These are phyloP conservation scores for Heliconius eleuchia DNA, from an alignment of 1,140 invertebrate species.

Conservation along the genomic window DNA sequence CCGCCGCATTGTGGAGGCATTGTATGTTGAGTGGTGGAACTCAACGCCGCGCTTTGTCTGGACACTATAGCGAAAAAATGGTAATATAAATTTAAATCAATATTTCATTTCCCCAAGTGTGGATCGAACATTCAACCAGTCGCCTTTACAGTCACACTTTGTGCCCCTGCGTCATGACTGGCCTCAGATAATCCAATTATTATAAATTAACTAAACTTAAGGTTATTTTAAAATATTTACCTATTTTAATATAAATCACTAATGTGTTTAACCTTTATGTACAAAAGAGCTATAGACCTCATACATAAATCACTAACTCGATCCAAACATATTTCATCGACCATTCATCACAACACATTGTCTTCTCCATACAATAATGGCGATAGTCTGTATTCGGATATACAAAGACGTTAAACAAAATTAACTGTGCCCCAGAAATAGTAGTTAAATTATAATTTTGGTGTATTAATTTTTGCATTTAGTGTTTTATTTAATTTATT, in stretches of 20 bases:
- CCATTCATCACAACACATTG: conserved; percentile 29
- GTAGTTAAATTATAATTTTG: background rate
- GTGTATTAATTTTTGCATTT: no score
- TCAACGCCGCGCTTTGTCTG: background rate
- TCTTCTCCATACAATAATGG: conserved; percentile 27
- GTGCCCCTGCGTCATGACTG: background rate
- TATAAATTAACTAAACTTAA: no score
- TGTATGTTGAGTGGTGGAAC: background rate
- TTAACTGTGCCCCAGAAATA: background rate
- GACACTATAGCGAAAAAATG: background rate
- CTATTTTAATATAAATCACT: no score
- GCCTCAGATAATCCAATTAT: no score
- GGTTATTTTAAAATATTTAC: no score
- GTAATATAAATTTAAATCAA: background rate
- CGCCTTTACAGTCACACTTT: background rate
- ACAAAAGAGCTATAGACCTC: conserved; percentile 6
- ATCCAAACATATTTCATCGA: conserved; percentile 31
- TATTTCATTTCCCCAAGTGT: background rate
- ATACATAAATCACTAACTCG: conserved; percentile 31
- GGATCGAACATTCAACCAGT: background rate
- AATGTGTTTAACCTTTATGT: no score
- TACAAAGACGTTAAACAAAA: conserved; percentile 17
- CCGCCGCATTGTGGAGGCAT: background rate
- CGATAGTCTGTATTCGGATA: conserved; percentile 1
- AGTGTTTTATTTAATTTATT: no score